Evolutionary conservation across 2,113 vertebrate genomes (phyloP).

Genomic region (Thunnus maccoyii): DNA sequence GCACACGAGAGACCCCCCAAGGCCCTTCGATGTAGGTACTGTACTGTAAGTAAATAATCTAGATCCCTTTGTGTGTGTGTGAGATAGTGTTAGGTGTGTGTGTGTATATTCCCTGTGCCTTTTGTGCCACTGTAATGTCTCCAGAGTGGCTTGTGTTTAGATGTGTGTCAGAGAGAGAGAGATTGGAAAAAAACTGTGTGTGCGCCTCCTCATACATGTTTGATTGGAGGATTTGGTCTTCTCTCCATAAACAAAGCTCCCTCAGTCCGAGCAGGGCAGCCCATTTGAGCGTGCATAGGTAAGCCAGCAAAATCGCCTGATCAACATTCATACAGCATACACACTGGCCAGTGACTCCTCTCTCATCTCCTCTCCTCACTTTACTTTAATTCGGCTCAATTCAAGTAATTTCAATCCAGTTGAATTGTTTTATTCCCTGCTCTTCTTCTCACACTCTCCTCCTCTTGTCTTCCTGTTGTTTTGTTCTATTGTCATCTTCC

Average conservation of each 20-base stretch:
- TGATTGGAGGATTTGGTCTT: slow-evolving; percentile 63
- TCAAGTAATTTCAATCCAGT: slow-evolving; percentile 45
- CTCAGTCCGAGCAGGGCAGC: slow-evolving; percentile 65
- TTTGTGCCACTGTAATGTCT: slow-evolving; percentile 57
- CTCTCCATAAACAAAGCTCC: slow-evolving; percentile 74
- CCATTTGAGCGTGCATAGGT: slow-evolving; percentile 58
- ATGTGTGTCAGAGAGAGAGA: slow-evolving; percentile 5
- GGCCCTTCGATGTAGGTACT: slow-evolving; percentile 51
- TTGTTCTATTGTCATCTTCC: slow-evolving; percentile 60
- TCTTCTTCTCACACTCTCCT: slow-evolving; percentile 4
- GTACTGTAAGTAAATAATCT: slow-evolving; percentile 75
- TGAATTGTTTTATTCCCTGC: slow-evolving; percentile 61
- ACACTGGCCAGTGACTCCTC: slow-evolving; percentile 21
- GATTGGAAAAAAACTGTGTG: background rate
- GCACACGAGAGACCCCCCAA: slow-evolving; percentile 60
- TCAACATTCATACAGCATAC: slow-evolving; percentile 70
- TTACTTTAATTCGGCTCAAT: slow-evolving; percentile 45
- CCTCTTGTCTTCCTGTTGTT: slow-evolving; percentile 39
- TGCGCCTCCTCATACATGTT: slow-evolving; percentile 68
- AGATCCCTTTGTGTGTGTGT: slow-evolving; percentile 51
- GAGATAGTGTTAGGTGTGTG: slow-evolving; percentile 25
- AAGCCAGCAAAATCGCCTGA: slow-evolving; percentile 52
- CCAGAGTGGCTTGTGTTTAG: slow-evolving; percentile 63
- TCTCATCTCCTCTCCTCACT: slow-evolving; percentile 21
- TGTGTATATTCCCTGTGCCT: slow-evolving; percentile 49